Percentiles rank a stretch among this genome's conserved stretches.
These are phyloP conservation scores for Corythornis leucogaster DNA, from an alignment of 2,797 vertebrate species.

Conservation along the genomic window DNA sequence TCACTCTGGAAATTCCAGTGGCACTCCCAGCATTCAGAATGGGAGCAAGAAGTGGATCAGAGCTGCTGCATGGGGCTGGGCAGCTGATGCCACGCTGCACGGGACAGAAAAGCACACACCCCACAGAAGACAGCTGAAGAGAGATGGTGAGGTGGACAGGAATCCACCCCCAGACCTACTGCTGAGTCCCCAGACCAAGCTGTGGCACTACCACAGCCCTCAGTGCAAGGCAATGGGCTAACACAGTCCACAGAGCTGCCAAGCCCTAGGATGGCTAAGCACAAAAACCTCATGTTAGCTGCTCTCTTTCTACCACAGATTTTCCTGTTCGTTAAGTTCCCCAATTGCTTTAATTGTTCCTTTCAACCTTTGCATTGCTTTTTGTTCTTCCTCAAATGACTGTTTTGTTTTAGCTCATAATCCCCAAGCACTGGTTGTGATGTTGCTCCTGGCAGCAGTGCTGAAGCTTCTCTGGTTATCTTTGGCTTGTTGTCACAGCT, in stretches of 20 bases:
- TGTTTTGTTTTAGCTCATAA: constrained; percentile 45
- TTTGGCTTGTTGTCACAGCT: constrained; percentile 31
- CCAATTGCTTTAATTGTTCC: constrained; percentile 53
- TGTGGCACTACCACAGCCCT: not conserved
- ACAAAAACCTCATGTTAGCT: not conserved
- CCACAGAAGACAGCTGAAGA: not conserved
- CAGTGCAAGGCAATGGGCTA: not conserved
- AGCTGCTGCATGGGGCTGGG: not conserved
- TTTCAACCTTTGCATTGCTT: constrained; percentile 28
- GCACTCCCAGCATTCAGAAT: not conserved
- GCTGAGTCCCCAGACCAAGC: not conserved
- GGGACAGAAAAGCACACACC: not conserved
- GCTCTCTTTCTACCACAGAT: not conserved
- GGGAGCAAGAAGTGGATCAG: not conserved
- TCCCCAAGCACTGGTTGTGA: not conserved
- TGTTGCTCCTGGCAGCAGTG: constrained; percentile 47
- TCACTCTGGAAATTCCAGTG: constrained; percentile 15
- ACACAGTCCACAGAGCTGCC: not conserved
- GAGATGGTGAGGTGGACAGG: not conserved
- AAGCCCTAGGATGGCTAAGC: not conserved
- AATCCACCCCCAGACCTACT: not conserved
- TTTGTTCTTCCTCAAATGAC: constrained; percentile 58
- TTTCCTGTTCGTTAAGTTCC: constrained; percentile 50
- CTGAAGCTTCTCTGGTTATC: constrained; percentile 45
- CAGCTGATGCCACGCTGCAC: not conserved